Evolutionary conservation across 1,140 invertebrate species (phyloP), one percentile per base, ranked within the genome.

Genomic region (Drosophila asahinai): DNA sequence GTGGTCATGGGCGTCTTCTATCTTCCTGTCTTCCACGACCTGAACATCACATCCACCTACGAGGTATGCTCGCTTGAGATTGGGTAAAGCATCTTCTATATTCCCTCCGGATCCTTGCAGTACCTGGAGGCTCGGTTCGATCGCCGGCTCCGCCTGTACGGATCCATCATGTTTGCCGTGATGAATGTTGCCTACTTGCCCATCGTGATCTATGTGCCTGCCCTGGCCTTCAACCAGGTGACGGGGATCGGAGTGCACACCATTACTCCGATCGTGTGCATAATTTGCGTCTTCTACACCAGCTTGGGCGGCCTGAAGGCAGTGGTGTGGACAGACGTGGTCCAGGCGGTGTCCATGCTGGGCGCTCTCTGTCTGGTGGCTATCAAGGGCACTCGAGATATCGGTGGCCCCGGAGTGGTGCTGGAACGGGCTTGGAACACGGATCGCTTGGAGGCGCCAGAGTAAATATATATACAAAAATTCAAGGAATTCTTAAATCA

Each of bases 311-410:
- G 97, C 0, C 93, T 98, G 60, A 97, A 97, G 93, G 97, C 97
- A 0, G 97, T 98, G 0, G 95, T 98, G 19, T 97, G 96, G 97
- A 98, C 97, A 1, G 97, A 98, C 93, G 95, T 96, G 0, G 95
- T 98, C 64, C 97, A 98, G 93, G 96, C 96, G 1, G 80, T 95
- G 12, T 94, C 97, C 6, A 98, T 98, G 96, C 94, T 97, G 73
- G 95, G 94, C 0, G 96, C 96, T 1, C 93, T 97, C 2, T 93
- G 96, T 2, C 93, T 95, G 0, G 95, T 97, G 0, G 93, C 96
- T 0, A 83, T 96, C 5, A 94, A 96, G 60, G 97, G 97, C 0
- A 95, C 95, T 8, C 77, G 94, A 0, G 94, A 95, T 38, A 78
- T 93, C 30, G 97, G 96, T 4, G 96, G 97, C 0, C 86, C 96